Conservation (phyloP, 2,113 vertebrate genomes). For the Cyanistes caeruleus region DNA sequence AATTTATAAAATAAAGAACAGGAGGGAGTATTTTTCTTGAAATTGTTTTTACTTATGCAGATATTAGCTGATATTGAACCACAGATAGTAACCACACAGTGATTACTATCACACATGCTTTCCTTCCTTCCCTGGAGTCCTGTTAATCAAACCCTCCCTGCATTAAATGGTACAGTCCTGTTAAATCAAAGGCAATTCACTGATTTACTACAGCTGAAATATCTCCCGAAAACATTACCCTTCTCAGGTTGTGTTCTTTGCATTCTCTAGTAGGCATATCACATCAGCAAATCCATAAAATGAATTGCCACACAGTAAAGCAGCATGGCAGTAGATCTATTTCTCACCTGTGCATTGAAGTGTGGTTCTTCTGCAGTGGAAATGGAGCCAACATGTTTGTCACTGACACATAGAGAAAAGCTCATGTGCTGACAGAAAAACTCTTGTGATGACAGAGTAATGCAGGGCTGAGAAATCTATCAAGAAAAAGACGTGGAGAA, state of each 20-base stretch:
- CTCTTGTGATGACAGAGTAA: neutral
- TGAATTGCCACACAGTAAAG: neutral
- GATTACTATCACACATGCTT: accelerated
- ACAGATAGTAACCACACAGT: neutral
- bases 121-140: neutral
- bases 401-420: neutral
- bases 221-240: neutral
- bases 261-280: neutral
- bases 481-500: neutral
- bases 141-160: neutral
- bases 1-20: neutral
- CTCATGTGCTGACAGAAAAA: neutral
- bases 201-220: neutral
- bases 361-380: neutral
- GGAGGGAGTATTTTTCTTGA: neutral
- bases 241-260: neutral
- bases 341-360: neutral
- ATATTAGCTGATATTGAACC: neutral
- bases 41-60: neutral
- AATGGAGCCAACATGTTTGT: neutral
- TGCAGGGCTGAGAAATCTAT: neutral
- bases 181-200: neutral
- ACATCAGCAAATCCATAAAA: neutral
- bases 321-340: neutral
- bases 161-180: neutral